A percentile compares a stretch with the other conserved stretches of the same genome.
Conservation (phyloP, 2,113 vertebrate genomes). For the Hipposideros armiger region DNA sequence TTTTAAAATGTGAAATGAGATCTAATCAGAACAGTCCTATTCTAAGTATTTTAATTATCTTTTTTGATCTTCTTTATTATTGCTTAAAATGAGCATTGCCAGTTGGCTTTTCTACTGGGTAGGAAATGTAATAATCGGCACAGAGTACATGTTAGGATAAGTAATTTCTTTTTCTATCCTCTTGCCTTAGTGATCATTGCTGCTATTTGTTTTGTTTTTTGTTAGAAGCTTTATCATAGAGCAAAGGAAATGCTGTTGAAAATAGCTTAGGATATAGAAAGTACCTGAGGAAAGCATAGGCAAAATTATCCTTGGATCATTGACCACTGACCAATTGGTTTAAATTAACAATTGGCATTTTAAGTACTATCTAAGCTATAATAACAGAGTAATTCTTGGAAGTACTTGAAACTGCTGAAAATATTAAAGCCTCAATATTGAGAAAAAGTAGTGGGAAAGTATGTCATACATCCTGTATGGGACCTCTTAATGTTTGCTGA, state of each 20-base stretch:
- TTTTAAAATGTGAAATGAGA: constrained; percentile 32
- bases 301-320: constrained; percentile 2
- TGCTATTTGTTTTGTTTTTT: constrained; percentile 3
- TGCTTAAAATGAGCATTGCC: background rate
- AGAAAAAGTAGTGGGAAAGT: constrained; percentile 46
- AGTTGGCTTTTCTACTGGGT: constrained; percentile 41
- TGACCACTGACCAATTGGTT: constrained; percentile 16
- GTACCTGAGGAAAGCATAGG: constrained; percentile 23
- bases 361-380: background rate
- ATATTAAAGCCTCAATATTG: constrained; percentile 32
- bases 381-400: constrained; percentile 1
- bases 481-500: background rate
- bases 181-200: background rate
- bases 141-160: background rate
- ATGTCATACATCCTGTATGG: background rate
- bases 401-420: constrained; percentile 11
- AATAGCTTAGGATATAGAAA: background rate
- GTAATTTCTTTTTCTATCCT: background rate
- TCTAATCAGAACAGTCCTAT: constrained; percentile 22
- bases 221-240: constrained; percentile 21
- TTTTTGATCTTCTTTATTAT: constrained; percentile 34
- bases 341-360: background rate
- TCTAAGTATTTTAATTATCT: constrained; percentile 34
- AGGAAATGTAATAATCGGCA: constrained; percentile 5
- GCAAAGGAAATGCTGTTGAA: background rate